Percentiles rank a stretch among this genome's conserved stretches.
phyloP scores from a whole-genome alignment of 2,888 invertebrate genomes.

The Agrochola macilenta region DNA sequence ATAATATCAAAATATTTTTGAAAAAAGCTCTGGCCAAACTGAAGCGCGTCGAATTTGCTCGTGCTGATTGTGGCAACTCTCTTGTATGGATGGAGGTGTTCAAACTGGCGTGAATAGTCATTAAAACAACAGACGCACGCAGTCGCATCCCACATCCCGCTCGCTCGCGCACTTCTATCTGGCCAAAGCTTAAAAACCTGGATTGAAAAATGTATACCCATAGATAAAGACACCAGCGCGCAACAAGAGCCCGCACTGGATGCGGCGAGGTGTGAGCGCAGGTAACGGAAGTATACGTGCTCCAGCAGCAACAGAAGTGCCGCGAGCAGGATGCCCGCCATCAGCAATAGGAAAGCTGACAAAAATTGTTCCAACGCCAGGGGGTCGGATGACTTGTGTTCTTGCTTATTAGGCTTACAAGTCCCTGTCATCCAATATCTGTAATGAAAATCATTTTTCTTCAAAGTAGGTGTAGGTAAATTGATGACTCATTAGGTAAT shows the following conservation, averaged over 20 bases:
- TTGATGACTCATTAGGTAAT: too few species aligned
- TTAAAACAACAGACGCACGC: neutral
- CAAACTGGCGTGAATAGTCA: neutral
- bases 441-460: conserved; percentile 16
- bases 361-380: conserved; percentile 98
- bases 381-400: conserved; percentile 97
- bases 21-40: neutral
- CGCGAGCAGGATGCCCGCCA: conserved; percentile 98
- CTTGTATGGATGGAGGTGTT: neutral
- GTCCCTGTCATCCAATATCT: conserved; percentile 99
- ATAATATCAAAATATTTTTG: neutral
- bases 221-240: conserved; percentile 97
- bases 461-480: neutral
- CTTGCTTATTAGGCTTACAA: conserved; percentile 97
- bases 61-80: neutral
- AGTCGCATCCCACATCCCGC: too few species aligned
- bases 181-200: neutral
- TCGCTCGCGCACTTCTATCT: neutral
- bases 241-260: conserved; percentile 98
- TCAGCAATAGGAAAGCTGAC: conserved; percentile 98
- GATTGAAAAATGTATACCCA: conserved; percentile 90
- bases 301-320: conserved; percentile 96
- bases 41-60: neutral
- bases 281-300: conserved; percentile 98
- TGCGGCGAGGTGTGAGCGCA: conserved; percentile 96